Evolutionary conservation across 2,888 invertebrate species (phyloP).

Genomic region (Oscheius sp.): DNA sequence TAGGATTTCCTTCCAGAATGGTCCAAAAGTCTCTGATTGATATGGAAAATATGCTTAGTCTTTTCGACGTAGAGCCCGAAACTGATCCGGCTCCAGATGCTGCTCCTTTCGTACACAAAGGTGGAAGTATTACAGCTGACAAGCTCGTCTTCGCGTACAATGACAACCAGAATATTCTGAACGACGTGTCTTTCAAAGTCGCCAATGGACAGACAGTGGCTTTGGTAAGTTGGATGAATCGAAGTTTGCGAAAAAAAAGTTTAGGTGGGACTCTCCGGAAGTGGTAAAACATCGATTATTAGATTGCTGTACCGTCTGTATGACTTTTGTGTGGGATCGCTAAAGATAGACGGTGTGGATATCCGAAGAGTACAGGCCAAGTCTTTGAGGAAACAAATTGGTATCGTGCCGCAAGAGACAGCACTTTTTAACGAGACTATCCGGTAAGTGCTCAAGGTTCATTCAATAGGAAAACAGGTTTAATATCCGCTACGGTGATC

Average conservation of each 20-base stretch:
- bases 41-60: conserved; percentile 99
- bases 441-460: conserved; percentile 39
- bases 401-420: conserved; percentile 77
- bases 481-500: conserved; percentile 91
- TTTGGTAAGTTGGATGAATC: conserved; percentile 68
- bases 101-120: conserved; percentile 80
- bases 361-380: conserved; percentile 71
- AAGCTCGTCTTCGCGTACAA: conserved; percentile 90
- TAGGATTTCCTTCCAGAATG: conserved; percentile 78
- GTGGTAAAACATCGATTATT: conserved; percentile 77
- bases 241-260: not conserved
- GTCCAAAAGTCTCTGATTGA: conserved; percentile 97
- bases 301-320: conserved; percentile 77
- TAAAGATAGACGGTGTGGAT: conserved; percentile 63
- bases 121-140: conserved; percentile 84
- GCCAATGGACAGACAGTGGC: conserved; percentile 86
- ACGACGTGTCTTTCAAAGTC: conserved; percentile 76
- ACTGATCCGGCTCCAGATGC: conserved; percentile 83
- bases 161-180: conserved; percentile 78
- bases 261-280: conserved; percentile 75
- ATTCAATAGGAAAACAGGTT: conserved; percentile 79
- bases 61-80: conserved; percentile 77
- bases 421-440: conserved; percentile 74
- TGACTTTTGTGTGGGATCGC: conserved; percentile 73
- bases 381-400: conserved; percentile 76